Evolutionary conservation across 2,888 invertebrate species (phyloP), one percentile per base, ranked within the genome.

Genomic region (Maniola hyperantus): DNA sequence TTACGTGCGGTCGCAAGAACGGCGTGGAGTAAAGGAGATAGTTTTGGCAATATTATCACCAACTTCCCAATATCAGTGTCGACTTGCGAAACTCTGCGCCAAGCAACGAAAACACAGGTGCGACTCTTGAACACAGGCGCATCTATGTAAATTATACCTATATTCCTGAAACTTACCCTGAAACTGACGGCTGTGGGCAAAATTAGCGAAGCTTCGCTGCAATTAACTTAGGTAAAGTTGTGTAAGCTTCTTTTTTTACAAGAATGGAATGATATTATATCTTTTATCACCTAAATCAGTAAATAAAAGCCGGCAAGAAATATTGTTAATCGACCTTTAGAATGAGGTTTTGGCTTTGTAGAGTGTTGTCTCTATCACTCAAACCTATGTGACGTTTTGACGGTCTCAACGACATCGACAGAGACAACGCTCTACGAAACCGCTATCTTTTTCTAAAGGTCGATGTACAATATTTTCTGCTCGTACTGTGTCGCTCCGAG

Each of bases 21-120:
- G 66, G 48, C 42, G 36, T 36, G 20, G 26, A 44, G 42, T 63
- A 39, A 44, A 69, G 69, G 78, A 80, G 82, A 82, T 84, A 84
- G 85, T 88, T 87, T 85, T 77, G 81, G 84, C 83, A 88, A 88
- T 88, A 88, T 87, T 88, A 86, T 88, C 90, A 83, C 83, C 77
- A 82, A 88, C 79, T 89, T 90, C 81, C 84, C 81, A 85, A 90
- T 86, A 89, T 88, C 71, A 76, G 90, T 87, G 91, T 85, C 88
- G 91, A 91, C 85, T 91, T 91, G 91, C 85, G 85, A 89, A 91
- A 90, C 85, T 91, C 86, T 78, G 73, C 86, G 79, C 80, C 80
- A 78, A 76, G 74, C 76, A 80, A 80, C 80, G 79, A 77, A 78
- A 76, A 73, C 77, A 79, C 83, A 85, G 72, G 73, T 74, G 74